phyloP scores from a whole-genome alignment of 2,888 invertebrate species.

The Dryobota labecula region DNA sequence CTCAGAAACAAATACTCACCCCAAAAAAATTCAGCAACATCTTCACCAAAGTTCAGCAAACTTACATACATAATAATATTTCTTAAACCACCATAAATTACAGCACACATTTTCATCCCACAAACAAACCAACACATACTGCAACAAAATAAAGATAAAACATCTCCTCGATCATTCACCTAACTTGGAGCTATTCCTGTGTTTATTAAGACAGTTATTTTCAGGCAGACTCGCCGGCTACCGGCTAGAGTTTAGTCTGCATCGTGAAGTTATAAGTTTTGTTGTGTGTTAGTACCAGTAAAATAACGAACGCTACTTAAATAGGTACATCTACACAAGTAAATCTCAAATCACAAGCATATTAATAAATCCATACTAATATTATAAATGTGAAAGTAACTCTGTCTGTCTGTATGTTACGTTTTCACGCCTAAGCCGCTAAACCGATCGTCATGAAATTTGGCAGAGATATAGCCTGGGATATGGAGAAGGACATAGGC shows the following conservation, averaged over 20 bases:
- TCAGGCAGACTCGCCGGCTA: constrained; percentile 39
- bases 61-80: neutral
- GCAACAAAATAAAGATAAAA: constrained; percentile 37
- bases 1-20: no score
- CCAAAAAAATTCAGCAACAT: neutral
- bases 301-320: neutral
- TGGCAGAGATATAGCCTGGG: no score
- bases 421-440: no score
- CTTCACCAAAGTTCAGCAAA: neutral
- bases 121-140: constrained; percentile 25
- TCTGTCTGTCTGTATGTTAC: no score
- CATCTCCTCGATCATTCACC: constrained; percentile 47
- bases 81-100: constrained; percentile 5
- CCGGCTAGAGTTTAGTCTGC: constrained; percentile 37
- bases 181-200: constrained; percentile 49
- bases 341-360: no score
- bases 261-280: constrained; percentile 16
- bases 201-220: constrained; percentile 51
- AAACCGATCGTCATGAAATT: no score
- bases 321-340: no score
- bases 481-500: no score
- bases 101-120: constrained; percentile 1
- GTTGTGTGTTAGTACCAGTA: constrained; percentile 5
- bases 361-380: no score
- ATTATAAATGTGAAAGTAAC: no score